Evolutionary conservation across 1,140 invertebrate species (phyloP), one percentile per base, ranked within the genome.

Genomic region (Melitaea cinxia): DNA sequence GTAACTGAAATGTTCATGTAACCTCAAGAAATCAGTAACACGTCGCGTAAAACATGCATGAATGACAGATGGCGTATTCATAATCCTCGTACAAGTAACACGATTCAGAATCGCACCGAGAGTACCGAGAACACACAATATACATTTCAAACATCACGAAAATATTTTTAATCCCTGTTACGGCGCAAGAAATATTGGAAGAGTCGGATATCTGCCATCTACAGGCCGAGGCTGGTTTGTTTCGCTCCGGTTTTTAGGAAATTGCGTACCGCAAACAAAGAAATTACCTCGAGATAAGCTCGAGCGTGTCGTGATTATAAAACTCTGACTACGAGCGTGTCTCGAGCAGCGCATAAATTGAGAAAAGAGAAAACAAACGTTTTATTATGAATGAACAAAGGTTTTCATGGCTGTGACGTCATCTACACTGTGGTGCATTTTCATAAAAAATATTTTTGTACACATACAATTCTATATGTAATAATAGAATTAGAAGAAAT

Each of bases 221-320:
- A 37, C 75, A 76, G 75, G 60, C 60, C 24, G 39, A 49, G 70
- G 59, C 74, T 74, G 63, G 78, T 76, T 85, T 88, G 84, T 83
- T 80, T 84, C 74, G 65, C 55, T 65, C 70, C 53, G 75, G 77
- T 77, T 74, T 82, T 84, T 80, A 70, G 82, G 82, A 85, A 85
- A 88, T 81, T 88, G 83, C 85, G 84, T 82, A 84, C 75, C 65
- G 73, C 83, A 85, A 85, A 88, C 84, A 88, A 87, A 83, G 82
- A 83, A 83, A 88, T 85, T 85, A 78, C 78, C 70, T 72, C 62
- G 39, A 67, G 83, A 86, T 88, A 87, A 87, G 73, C 67, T 74
- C 62, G 70, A 75, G 65, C 77, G 74, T 75, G 77, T 82, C 82
- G 71, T 72, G 76, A 56, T 75, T 77, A 77, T 70, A 70, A 75